Base-by-base conservation (phyloP, 2,797 vertebrate species). In the Octomys mimax region DNA sequence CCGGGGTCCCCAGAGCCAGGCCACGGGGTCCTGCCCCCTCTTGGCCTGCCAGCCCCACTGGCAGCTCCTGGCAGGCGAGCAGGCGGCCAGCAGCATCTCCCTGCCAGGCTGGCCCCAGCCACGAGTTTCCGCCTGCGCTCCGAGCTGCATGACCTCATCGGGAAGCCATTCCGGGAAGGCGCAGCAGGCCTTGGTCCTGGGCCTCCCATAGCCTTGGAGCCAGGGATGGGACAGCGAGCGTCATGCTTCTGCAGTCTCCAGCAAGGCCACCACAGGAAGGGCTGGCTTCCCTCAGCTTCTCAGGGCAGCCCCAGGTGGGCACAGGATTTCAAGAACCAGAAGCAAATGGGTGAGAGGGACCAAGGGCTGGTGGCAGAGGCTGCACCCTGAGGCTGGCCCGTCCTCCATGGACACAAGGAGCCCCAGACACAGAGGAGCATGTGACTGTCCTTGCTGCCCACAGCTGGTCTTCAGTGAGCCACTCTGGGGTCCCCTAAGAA, bases 61-160 rank as follows among this genome's bases (percentile, higher is more conserved):
- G 71, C 62, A 21, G 61, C 42, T 5, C 39, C 0, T 4, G 42
- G 46, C 10, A 0, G 87, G 62, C 70, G 0, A 3, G 42, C 78
- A 84, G 92, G 90, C 93, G 31, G 0, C 4, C 0, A n/a, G 71
- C 86, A 33, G 80, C 96, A n/a, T 19, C 80, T 13, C 87, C 78
- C 77, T 21, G 13, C 59, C 4, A 7, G 10, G 39, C 89, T 73
- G 33, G 92, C 66, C 95, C 95, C 61, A 0, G 94, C 97, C 80
- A 77, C 22, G 95, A 89, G 28, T 39, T 70, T 89, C 95, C 97
- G 97, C 95, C 97, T 18, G 19, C 6, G 26, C 95, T 82, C 66
- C 12, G 18, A 96, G 94, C 85, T 59, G 96, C 97, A 98, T 98
- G 96, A 98, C 98, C 96, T 98, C 98, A 98, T 98, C 97, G 89